phyloP scores from a whole-genome alignment of 2,113 vertebrate species.

The Centrocercus urophasianus region DNA sequence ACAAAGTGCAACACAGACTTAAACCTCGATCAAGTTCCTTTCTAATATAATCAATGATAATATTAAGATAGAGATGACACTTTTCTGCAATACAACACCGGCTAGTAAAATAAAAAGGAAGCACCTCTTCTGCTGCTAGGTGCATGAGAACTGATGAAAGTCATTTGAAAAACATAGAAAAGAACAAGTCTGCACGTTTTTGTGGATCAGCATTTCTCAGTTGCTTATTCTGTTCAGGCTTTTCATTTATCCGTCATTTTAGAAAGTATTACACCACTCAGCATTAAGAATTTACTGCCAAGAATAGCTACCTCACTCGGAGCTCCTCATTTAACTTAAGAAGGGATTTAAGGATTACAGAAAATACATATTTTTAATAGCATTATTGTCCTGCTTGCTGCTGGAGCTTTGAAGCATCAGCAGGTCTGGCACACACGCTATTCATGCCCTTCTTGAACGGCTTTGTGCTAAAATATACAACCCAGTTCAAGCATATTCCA shows the following conservation, averaged over 20 bases:
- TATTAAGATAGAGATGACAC: background rate
- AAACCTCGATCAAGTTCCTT: background rate
- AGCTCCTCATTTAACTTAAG: conserved; percentile 32
- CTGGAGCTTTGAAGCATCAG: conserved; percentile 44
- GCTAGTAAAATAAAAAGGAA: background rate
- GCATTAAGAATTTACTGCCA: background rate
- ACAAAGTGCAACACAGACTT: background rate
- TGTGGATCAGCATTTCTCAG: conserved; percentile 4
- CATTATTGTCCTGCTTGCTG: conserved; percentile 38
- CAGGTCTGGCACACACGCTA: background rate
- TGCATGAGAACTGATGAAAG: background rate
- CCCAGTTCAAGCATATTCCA: background rate
- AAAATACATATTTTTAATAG: conserved; percentile 55
- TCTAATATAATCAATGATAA: background rate
- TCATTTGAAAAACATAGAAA: background rate
- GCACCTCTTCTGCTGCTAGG: background rate
- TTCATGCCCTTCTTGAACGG: background rate
- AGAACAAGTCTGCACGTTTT: background rate
- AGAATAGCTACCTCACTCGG: conserved; percentile 32
- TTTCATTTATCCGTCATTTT: background rate
- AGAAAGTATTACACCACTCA: conserved; percentile 21
- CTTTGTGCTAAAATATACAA: conserved; percentile 32
- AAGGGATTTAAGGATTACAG: conserved; percentile 63
- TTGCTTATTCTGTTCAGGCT: background rate
- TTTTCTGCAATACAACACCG: background rate